Conservation (phyloP, 1,140 invertebrate genomes). For the Periplaneta americana region DNA sequence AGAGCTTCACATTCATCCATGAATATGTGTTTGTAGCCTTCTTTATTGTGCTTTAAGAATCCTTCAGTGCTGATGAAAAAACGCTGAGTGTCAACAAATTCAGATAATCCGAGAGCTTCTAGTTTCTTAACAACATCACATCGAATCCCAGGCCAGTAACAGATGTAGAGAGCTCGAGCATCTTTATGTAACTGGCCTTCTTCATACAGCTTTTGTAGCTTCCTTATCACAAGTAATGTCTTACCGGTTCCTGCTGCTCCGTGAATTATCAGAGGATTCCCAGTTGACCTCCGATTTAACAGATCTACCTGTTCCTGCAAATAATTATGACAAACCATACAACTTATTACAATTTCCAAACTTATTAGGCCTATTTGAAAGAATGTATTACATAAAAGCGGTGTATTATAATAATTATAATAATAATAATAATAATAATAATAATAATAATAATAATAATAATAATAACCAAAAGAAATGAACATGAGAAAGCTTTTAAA, state of each 20-base stretch:
- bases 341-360: too few relatives aligned
- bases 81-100: conserved; percentile 32
- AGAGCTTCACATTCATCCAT: conserved; percentile 37
- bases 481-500: too few relatives aligned
- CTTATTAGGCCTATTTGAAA: too few relatives aligned
- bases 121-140: conserved; percentile 25
- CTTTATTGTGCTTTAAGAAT: conserved; percentile 29
- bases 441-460: too few relatives aligned
- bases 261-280: conserved; percentile 32
- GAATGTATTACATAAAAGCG: too few relatives aligned
- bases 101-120: conserved; percentile 28
- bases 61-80: conserved; percentile 31
- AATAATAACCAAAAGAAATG: too few relatives aligned
- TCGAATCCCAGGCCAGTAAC: conserved; percentile 33
- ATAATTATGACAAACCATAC: not conserved
- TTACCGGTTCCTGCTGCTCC: conserved; percentile 37
- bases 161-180: conserved; percentile 34
- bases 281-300: conserved; percentile 24
- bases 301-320: conserved; percentile 31
- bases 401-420: too few relatives aligned
- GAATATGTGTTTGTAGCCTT: conserved; percentile 34
- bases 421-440: too few relatives aligned
- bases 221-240: conserved; percentile 34
- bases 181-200: conserved; percentile 28
- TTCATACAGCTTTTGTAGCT: conserved; percentile 30